phyloP scores from a whole-genome alignment of 2,113 vertebrate genomes.

The Phaethon lepturus region DNA sequence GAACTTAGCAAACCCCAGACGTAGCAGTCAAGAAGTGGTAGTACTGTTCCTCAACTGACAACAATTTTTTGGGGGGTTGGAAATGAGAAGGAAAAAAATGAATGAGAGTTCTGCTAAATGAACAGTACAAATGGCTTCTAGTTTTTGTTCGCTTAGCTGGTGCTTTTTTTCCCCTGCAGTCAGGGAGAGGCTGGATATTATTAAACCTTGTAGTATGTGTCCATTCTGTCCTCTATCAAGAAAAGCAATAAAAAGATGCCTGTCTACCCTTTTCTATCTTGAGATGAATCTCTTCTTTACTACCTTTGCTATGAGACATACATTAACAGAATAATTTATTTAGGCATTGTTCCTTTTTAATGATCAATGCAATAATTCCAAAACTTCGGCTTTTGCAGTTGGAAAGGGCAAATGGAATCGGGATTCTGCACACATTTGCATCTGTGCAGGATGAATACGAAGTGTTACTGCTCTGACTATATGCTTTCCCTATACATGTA shows the following conservation, averaged over 20 bases:
- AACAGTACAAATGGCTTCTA: background rate
- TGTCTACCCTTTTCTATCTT: background rate
- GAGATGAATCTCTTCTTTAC: background rate
- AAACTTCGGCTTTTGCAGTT: background rate
- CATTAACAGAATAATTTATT: background rate
- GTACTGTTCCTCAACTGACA: background rate
- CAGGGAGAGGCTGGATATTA: background rate
- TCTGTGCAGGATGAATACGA: background rate
- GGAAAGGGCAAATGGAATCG: background rate
- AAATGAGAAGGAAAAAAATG: background rate
- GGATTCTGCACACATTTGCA: background rate
- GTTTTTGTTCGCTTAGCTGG: background rate
- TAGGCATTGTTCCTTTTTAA: background rate
- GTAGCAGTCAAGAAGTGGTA: background rate
- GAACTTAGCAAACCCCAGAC: background rate
- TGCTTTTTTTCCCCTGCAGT: background rate
- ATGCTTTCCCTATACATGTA: background rate
- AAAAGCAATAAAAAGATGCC: conserved; percentile 25
- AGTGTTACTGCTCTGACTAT: background rate
- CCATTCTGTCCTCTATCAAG: background rate
- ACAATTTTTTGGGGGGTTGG: background rate
- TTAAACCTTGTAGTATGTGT: background rate
- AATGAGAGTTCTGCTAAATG: background rate
- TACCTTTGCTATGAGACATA: background rate
- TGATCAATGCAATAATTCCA: background rate